phyloP scores from a whole-genome alignment of 2,113 vertebrate species.

The Tichodroma muraria region DNA sequence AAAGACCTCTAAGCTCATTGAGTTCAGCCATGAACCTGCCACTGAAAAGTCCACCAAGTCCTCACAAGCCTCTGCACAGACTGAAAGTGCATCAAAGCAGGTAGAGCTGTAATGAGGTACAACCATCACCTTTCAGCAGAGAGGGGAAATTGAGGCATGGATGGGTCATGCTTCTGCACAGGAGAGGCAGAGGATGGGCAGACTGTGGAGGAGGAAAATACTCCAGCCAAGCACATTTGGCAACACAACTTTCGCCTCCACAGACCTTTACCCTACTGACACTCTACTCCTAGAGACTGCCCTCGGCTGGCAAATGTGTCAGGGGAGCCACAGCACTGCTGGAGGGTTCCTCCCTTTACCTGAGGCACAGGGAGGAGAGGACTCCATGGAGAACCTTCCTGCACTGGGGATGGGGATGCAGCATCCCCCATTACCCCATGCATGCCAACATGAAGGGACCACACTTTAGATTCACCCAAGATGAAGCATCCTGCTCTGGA shows the following conservation, averaged over 20 bases:
- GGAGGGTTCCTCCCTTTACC: neutral
- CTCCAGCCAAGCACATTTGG: neutral
- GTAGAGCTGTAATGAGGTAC: neutral
- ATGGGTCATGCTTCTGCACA: neutral
- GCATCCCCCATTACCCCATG: neutral
- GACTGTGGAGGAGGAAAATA: neutral
- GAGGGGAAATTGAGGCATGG: neutral
- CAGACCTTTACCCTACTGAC: neutral
- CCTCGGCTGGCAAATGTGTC: neutral
- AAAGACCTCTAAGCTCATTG: neutral
- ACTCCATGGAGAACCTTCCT: neutral
- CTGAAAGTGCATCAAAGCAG: neutral
- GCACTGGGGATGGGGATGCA: neutral
- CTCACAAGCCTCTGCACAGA: neutral
- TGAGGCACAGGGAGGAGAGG: accelerated
- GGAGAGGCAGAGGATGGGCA: neutral
- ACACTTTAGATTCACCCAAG: neutral
- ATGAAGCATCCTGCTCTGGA: neutral
- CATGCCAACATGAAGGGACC: neutral
- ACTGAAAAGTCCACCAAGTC: neutral
- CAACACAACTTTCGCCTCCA: neutral
- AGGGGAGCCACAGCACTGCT: neutral
- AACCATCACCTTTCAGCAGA: neutral
- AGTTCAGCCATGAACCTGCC: neutral
- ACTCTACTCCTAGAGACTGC: neutral